Evolutionary conservation across 2,113 vertebrate genomes (phyloP), one percentile per base, ranked within the genome.

Genomic region (Catagonus wagneri): DNA sequence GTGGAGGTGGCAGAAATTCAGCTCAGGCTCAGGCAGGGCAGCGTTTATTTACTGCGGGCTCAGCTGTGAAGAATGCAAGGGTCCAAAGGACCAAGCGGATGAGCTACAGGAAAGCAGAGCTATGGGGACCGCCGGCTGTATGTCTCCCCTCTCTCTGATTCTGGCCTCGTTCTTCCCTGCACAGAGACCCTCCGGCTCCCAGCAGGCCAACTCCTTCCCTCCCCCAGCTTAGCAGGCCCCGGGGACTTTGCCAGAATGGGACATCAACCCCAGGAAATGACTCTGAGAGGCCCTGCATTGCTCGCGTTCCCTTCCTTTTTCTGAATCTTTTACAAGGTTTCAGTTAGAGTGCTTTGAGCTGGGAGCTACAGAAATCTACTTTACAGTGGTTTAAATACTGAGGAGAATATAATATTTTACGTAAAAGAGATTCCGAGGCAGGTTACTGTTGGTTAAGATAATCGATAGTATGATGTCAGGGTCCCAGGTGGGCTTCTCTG

Each of bases 321-420:
- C 74, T 79, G 56, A 87, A 83, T 14, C 32, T 93, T 85, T 81
- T 29, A 78, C 4, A 83, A 85, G n/a, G 19, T 61, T 89, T 92
- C 15, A 63, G 34, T 56, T 36, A 72, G 74, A 81, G 61, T 71
- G 80, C 17, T 86, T 78, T 83, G 74, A 69, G 8, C 34, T 44
- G 68, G 19, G 32, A 66, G 10, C 50, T 66, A 23, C 27, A 25
- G 27, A 76, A 94, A 52, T 15, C 16, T 32, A 95, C 52, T 79
- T 63, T 11, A 60, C 92, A 60, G 20, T 78, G 65, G 19, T 36
- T 94, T 87, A 88, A 88, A 65, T 50, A 36, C 61, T 15, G 19
- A 87, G 17, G 54, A 83, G 65, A 66, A 71, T 69, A 15, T 12
- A 66, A 74, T 44, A 65, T 52, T 94, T 83, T 83, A 58, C 44